Base-by-base conservation (phyloP, 2,113 vertebrate genomes). In the Ranitomeya variabilis region DNA sequence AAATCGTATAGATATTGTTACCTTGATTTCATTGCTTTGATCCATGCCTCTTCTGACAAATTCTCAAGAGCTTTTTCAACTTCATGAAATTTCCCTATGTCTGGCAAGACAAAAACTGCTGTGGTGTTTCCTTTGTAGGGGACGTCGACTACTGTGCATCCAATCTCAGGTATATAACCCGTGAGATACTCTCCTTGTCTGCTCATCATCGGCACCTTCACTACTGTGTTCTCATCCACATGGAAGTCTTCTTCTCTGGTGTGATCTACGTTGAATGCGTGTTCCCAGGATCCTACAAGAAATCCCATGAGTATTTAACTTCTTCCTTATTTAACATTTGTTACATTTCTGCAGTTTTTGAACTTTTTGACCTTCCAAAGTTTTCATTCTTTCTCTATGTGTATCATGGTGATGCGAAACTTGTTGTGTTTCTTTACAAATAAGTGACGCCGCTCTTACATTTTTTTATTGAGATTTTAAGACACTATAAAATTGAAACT, bases 31-130 rank as follows among this genome's bases (percentile, higher is more conserved):
- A 80, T 14, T 14, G 55, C 11, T 11, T n/a, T 59, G 84, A 93
- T 93, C 94, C 94, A 95, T 89, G 90, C 92, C 74, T 55, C 91
- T 83, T 94, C 0, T 0, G 71, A 91, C 76, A 90, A 85, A 78
- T 76, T 91, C 19, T 93, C 93, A 86, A 90, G 87, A 15, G 88
- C 87, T 0, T 85, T 91, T 92, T 99, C 97, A 80, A 97, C 92
- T 64, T 94, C 93, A 9, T 90, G 78, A 95, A 97, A 94, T 87
- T 94, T 96, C 78, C 95, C 97, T 67, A 94, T 86, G 0, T 90
- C 69, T 3, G 97, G 97, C 74, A 98, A 94, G 66, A 97, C 92
- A 19, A 99, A 94, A 92, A 97, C 94, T 92, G 96, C 95, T 77
- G 96, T 96, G 85, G 96, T 94, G 37, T 96, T 96, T 62, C 96